A percentile compares a stretch with the other conserved stretches of the same genome.
phyloP scores from a whole-genome alignment of 2,797 vertebrate genomes.

The Cuculus canorus region DNA sequence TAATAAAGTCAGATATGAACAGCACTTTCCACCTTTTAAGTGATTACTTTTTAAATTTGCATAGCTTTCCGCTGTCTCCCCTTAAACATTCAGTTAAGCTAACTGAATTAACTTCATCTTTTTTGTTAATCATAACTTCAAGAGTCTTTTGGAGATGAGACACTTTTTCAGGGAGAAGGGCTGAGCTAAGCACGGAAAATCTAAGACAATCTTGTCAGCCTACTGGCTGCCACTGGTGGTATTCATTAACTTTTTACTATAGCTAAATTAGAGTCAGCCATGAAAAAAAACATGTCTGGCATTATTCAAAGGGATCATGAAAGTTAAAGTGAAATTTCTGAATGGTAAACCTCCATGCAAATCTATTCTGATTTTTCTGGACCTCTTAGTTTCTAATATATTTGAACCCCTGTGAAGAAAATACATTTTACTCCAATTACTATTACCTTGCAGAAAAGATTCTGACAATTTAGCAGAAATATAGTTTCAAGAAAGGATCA shows the following conservation, averaged over 20 bases:
- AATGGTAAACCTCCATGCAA: background rate
- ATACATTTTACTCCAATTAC: background rate
- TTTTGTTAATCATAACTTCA: background rate
- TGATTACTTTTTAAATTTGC: background rate
- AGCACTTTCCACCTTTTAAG: background rate
- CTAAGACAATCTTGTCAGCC: background rate
- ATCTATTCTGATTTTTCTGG: background rate
- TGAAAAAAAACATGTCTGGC: background rate
- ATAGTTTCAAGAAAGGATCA: background rate
- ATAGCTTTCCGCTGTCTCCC: background rate
- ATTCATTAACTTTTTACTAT: background rate
- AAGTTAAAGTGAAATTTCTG: background rate
- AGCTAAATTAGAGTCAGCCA: background rate
- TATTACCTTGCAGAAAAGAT: background rate
- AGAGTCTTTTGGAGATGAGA: background rate
- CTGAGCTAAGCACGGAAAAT: background rate
- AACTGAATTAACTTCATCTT: background rate
- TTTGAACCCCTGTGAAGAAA: background rate
- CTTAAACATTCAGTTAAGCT: background rate
- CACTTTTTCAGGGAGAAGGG: background rate
- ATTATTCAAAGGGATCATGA: background rate
- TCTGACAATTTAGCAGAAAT: background rate
- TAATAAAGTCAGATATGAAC: background rate
- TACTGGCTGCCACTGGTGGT: background rate
- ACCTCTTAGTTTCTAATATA: background rate